Conservation (phyloP, 1,140 invertebrate genomes). For the Pachypeltis micranthus region DNA sequence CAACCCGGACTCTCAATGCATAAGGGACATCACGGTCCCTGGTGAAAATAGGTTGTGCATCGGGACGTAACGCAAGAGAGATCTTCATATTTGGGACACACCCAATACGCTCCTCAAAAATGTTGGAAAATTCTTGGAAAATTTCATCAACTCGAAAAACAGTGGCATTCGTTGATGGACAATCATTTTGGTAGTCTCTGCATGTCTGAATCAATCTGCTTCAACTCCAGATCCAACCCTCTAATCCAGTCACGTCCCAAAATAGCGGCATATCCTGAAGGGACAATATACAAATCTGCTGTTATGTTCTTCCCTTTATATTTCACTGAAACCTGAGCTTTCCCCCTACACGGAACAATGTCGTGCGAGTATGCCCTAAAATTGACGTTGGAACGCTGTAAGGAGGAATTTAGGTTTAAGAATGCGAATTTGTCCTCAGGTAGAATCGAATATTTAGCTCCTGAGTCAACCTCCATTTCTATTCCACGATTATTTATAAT, state of each 20-base stretch:
- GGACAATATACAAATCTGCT: not conserved
- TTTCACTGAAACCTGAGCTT: not conserved
- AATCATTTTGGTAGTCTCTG: not conserved
- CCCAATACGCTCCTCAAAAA: not conserved
- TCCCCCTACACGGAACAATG: not conserved
- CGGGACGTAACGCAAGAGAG: not conserved
- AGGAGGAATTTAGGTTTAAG: not conserved
- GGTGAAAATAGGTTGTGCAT: constrained; percentile 28
- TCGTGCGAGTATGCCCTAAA: not conserved
- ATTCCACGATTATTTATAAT: not conserved
- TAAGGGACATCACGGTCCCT: constrained; percentile 34
- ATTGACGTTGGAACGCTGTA: not conserved
- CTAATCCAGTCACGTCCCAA: not conserved
- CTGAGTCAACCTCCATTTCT: not conserved
- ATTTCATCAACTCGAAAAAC: not conserved
- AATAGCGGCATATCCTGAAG: not conserved
- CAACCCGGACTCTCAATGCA: constrained; percentile 32
- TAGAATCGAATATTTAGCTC: not conserved
- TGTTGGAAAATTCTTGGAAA: not conserved
- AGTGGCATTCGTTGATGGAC: not conserved
- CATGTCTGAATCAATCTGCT: not conserved
- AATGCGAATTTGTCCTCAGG: not conserved
- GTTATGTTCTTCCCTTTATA: not conserved
- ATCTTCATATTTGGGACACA: constrained; percentile 12
- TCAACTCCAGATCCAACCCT: not conserved